Evolutionary conservation across 2,797 vertebrate species (phyloP), one percentile per base, ranked within the genome.

Genomic region (Distichodus sexfasciatus): DNA sequence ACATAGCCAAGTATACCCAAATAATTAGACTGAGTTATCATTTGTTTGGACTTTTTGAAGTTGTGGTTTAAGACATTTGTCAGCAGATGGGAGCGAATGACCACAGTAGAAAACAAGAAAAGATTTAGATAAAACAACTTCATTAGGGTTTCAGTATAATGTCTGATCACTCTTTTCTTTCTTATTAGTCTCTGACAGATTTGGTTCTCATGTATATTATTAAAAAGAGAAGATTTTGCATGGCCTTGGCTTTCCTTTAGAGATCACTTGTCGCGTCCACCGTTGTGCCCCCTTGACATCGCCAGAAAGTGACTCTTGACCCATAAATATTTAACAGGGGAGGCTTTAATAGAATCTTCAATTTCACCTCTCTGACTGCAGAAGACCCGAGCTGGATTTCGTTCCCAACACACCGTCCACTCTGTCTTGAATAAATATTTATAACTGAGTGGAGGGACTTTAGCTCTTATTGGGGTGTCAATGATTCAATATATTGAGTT

Each of bases 401-500:
- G 53, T 76, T 76, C 68, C 53, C 51, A 46, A 63, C 69, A 60
- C 50, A 69, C 28, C 73, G 65, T 48, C 50, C 75, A 46, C 72
- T 76, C 63, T 83, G 82, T 78, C 75, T 71, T 81, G 60, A 38
- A 77, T 73, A 82, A 76, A 76, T 84, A 84, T 84, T 83, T 82
- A 82, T 81, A 81, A 81, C 80, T 51, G 47, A 77, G 73, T 67
- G 24, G 59, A 74, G 43, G 24, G 21, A 72, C 53, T 35, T 60
- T 60, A 28, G 76, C 62, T 74, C 62, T 76, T 65, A 77, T 55
- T 71, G 53, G 72, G 78, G 76, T 79, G 76, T 76, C 66, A 71
- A 73, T 77, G 76, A 81, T 87, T 84, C 80, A 86, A 86, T 84
- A 79, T 83, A 78, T 88, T 76, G 79, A 72, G 76, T 80, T 81